Base-by-base conservation (phyloP, 2,797 vertebrate genomes). In the Paratrypauchen microcephalus region DNA sequence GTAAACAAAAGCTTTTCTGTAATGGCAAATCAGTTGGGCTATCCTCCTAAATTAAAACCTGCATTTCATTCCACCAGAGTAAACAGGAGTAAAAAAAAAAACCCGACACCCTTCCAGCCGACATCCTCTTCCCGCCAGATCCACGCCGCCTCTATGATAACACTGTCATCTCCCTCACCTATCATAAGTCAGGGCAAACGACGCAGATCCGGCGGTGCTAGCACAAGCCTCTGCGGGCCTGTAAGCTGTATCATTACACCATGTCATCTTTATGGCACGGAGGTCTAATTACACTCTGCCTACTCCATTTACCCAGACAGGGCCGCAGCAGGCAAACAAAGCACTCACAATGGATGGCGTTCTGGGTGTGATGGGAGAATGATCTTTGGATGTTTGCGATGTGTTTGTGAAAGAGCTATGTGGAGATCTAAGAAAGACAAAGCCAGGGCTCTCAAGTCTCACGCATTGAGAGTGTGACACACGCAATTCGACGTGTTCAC, bases 221-320 rank as follows among this genome's bases (percentile, higher is more conserved):
- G 85, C 86, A 80, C 78, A 86, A 87, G 72, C 86, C 88, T 91
- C 89, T 70, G 81, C 48, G 87, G 87, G 87, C 86, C 90, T 89
- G 87, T 92, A 89, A 91, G 91, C 88, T 87, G 89, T 89, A 87
- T 91, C 88, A 88, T 91, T 92, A 90, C 87, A 87, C 87, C 88
- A 82, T 91, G 90, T 91, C 90, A 90, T 91, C 86, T 91, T 91
- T 91, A 91, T 90, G 85, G 90, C 86, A 79, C 78, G 48, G 84
- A 88, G 88, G 84, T 82, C 89, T 92, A 92, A 92, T 92, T 92
- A 91, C 88, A 89, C 86, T 85, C 86, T 84, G 87, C 89, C 88
- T 89, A 84, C 88, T 90, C 88, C 85, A 89, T 91, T 90, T 88
- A 91, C 82, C 70, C 83, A 83, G 88, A 90, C 88, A 79, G 84